Base-by-base conservation (phyloP, 2,113 vertebrate genomes). In the Baryphthengus martii region DNA sequence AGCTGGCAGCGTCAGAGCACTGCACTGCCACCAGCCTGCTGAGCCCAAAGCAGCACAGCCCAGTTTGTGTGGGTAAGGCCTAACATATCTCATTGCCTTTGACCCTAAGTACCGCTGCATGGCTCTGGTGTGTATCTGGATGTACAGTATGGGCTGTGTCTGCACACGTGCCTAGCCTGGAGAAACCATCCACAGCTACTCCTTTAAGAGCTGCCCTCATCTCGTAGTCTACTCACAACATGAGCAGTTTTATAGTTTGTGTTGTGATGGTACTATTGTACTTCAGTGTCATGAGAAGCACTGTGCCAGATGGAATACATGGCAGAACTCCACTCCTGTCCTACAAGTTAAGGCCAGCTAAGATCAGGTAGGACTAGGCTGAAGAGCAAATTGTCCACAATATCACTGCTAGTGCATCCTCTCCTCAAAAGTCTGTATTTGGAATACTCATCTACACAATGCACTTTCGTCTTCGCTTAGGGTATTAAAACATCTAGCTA, bases 81-180 rank as follows among this genome's bases (percentile, higher is more conserved):
- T 56, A 40, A 75, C 80, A 75, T 28, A 50, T 4, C 31, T 39
- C 26, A 28, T 13, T 47, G 13, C 24, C 17, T 28, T 29, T 29
- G 25, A 15, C 11, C 20, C 20, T 18, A 3, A 20, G 25, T 52
- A 49, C 29, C 0, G 0, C 49, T 15, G 39, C 23, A 10, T 3
- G 3, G 31, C n/a, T 40, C n/a, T 33, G 25, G 17, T 17, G 42
- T 18, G n/a, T 49, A 31, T 28, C 29, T 68, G 35, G 18, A 13
- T n/a, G 11, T 29, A 21, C 4, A 7, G 16, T 6, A 17, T 4
- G 29, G 44, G 25, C n/a, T 49, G 11, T 17, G n/a, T 13, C 31
- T 24, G 29, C 40, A 20, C 25, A 20, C 17, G 25, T 7, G 16
- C 26, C 40, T 67, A 42, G 18, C 12, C 26, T 62, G 47, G 18